These are phyloP conservation scores for Coregonus suidteri DNA, from an alignment of 2,797 vertebrate species.

Conservation along the genomic window DNA sequence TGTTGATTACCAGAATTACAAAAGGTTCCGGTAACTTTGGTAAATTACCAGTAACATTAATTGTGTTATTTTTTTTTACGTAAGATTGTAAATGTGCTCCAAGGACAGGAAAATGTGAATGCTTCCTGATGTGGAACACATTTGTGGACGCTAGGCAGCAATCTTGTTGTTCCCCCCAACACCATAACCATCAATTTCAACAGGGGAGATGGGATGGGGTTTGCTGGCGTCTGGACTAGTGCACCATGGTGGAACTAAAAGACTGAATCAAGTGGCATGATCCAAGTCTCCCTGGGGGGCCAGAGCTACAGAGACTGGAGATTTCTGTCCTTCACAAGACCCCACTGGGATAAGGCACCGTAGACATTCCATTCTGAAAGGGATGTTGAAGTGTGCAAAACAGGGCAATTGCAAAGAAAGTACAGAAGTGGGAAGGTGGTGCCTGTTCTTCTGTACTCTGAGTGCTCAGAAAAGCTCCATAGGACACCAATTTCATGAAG, in stretches of 20 bases:
- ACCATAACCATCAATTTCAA: conserved; percentile 63
- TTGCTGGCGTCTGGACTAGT: conserved; percentile 54
- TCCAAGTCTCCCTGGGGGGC: conserved; percentile 63
- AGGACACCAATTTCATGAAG: not conserved
- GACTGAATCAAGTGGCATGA: conserved; percentile 75
- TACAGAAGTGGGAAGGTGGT: conserved; percentile 11
- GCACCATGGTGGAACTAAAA: conserved; percentile 70
- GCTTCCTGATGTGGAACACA: conserved; percentile 63
- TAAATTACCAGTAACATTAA: conserved; percentile 51
- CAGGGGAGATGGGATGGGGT: conserved; percentile 55
- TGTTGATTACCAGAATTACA: too few species aligned
- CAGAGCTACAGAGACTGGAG: conserved; percentile 39
- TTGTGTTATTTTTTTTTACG: conserved; percentile 57
- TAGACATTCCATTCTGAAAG: conserved; percentile 48
- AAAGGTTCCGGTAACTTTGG: conserved; percentile 52
- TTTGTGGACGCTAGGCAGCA: not conserved
- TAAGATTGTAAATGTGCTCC: conserved; percentile 60
- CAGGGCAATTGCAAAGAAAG: conserved; percentile 39
- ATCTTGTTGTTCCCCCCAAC: conserved; percentile 30
- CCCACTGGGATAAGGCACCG: conserved; percentile 61
- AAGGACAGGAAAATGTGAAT: conserved; percentile 59
- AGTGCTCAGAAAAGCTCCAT: not conserved
- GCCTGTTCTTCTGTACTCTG: not conserved
- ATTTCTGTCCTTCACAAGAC: conserved; percentile 72
- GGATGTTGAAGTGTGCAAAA: conserved; percentile 57